phyloP scores from a whole-genome alignment of 2,113 vertebrate species.

The Falco punctatus region DNA sequence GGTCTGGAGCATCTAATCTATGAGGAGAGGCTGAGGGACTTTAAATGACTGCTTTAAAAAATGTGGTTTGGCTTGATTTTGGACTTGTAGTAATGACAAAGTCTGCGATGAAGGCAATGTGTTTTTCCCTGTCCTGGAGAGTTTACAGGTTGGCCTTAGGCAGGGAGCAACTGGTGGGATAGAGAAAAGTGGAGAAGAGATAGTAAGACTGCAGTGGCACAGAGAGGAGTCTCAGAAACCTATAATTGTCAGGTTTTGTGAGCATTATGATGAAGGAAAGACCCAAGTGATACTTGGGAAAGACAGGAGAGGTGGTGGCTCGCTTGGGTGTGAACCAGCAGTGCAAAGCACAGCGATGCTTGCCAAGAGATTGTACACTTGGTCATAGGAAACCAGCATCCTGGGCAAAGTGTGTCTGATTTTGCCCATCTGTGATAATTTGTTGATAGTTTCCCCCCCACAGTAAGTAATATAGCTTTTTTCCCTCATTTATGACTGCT shows the following conservation, averaged over 20 bases:
- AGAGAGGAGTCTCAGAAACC: not conserved
- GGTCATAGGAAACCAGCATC: not conserved
- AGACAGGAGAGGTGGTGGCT: not conserved
- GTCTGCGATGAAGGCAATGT: conserved; percentile 22
- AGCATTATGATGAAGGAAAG: not conserved
- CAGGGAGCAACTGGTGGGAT: fast-evolving
- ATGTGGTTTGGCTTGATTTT: not conserved
- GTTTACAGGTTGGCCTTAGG: not conserved
- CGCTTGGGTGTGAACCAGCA: not conserved
- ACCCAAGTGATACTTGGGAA: not conserved
- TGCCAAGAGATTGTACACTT: not conserved
- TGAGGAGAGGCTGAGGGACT: not conserved
- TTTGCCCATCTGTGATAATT: not conserved
- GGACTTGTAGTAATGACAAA: conserved; percentile 12
- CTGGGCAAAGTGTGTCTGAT: not conserved
- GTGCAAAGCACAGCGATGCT: not conserved
- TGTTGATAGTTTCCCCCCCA: conserved; percentile 22
- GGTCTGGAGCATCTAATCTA: not conserved
- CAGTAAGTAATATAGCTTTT: not conserved
- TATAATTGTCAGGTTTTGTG: not conserved
- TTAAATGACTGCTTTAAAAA: conserved; percentile 49
- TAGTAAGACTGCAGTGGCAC: not conserved
- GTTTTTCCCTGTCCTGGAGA: not conserved
- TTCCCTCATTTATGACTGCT: not conserved
- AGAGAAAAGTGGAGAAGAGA: not conserved